Percentiles rank a stretch among this genome's conserved stretches.
These are phyloP conservation scores for Echinops telfairi DNA, from an alignment of 2,113 vertebrate genomes.

Conservation along the genomic window DNA sequence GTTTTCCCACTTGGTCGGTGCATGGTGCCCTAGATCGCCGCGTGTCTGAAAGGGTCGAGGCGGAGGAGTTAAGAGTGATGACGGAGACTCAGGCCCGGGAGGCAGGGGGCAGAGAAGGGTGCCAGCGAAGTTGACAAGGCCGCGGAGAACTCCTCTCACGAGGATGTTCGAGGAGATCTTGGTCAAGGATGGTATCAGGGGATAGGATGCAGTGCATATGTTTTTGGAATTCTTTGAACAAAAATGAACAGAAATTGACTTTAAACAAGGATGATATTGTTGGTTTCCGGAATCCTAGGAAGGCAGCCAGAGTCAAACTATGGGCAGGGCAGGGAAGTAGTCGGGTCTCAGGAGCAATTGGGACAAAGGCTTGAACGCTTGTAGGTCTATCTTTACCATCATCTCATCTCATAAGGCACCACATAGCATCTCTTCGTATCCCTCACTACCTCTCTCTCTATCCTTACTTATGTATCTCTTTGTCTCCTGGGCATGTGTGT, in stretches of 20 bases:
- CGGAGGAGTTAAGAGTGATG: background rate
- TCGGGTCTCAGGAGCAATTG: background rate
- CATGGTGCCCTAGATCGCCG: background rate
- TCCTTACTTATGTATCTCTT: background rate
- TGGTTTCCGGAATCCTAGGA: background rate
- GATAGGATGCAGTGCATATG: background rate
- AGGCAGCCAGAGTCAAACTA: background rate
- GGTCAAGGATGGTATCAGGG: background rate
- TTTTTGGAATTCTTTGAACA: background rate
- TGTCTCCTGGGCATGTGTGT: background rate
- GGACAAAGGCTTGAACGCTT: background rate
- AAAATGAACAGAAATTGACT: constrained; percentile 6
- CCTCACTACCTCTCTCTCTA: background rate
- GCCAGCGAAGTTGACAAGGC: background rate
- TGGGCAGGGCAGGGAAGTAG: background rate
- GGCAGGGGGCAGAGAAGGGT: background rate
- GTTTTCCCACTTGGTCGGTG: background rate
- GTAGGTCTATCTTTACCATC: too few species aligned
- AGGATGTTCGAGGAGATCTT: background rate
- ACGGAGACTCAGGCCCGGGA: background rate
- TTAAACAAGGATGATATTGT: background rate
- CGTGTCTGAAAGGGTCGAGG: background rate
- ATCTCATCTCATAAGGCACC: background rate
- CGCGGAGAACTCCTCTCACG: background rate
- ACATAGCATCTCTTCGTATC: background rate